Evolutionary conservation across 2,797 vertebrate species (phyloP).

Genomic region (Malacoctenus gilli): DNA sequence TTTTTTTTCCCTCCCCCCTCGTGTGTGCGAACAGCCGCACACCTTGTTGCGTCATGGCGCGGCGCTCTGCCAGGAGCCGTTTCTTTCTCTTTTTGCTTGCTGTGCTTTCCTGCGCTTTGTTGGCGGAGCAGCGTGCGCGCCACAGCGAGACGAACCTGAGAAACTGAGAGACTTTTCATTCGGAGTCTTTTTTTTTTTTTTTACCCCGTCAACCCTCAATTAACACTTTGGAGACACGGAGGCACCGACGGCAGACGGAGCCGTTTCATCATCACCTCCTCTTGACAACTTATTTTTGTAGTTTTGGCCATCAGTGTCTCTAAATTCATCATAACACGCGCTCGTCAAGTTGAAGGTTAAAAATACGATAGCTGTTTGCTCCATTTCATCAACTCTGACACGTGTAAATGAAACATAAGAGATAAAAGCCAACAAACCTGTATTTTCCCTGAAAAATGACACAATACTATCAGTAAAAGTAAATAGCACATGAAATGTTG

Average conservation of each 20-base stretch:
- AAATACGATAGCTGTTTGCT: no score
- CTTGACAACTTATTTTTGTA: slow-evolving; percentile 1
- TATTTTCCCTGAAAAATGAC: no score
- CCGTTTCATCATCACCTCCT: slow-evolving; percentile 5
- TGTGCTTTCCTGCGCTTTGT: slow-evolving; percentile 2
- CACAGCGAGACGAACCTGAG: slow-evolving; percentile 18
- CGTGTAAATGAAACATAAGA: no score
- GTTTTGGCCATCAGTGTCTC: background rate
- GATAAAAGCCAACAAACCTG: no score
- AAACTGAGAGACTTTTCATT: slow-evolving; percentile 21
- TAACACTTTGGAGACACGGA: slow-evolving; percentile 38
- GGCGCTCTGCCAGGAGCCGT: slow-evolving; percentile 19
- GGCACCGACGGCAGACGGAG: background rate
- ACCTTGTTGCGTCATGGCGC: slow-evolving; percentile 39
- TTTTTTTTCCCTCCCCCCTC: slow-evolving; percentile 16
- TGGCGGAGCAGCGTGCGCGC: slow-evolving; percentile 13
- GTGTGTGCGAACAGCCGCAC: slow-evolving; percentile 27
- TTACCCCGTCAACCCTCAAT: no score
- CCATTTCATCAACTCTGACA: no score
- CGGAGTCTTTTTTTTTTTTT: no score
- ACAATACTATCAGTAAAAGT: no score
- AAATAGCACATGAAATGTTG: no score
- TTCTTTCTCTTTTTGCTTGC: background rate
- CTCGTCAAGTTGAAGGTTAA: background rate
- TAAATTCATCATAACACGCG: background rate